Conservation (phyloP, 1,140 invertebrate species). For the Calephelis virginiensis region DNA sequence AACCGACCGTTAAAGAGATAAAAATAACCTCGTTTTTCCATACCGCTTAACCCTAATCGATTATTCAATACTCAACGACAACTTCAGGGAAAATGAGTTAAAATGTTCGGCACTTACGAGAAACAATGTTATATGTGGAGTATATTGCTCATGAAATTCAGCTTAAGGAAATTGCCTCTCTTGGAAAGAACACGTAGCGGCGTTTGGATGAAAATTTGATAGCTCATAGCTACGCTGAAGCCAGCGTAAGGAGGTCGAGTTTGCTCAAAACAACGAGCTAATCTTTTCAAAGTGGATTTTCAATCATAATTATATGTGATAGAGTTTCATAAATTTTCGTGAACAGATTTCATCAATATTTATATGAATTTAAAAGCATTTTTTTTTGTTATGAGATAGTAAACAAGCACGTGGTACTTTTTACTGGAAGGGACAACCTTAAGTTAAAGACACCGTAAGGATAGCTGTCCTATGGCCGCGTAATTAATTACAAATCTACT, state of each 20-base stretch:
- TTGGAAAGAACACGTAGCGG: conserved; percentile 50
- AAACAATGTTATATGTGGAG: conserved; percentile 62
- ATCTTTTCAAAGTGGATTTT: conserved; percentile 4
- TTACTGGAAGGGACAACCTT: no score
- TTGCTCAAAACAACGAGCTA: conserved; percentile 15
- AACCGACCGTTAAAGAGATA: conserved; percentile 24
- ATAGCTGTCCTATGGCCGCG: no score
- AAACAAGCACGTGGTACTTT: no score
- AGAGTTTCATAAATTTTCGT: background rate
- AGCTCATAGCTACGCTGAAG: conserved; percentile 53
- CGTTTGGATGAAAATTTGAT: conserved; percentile 66
- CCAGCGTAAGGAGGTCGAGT: conserved; percentile 9
- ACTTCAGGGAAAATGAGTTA: conserved; percentile 45
- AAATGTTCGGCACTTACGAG: conserved; percentile 47
- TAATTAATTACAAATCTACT: no score
- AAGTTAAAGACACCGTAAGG: no score
- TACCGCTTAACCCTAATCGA: conserved; percentile 38
- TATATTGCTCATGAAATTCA: conserved; percentile 71
- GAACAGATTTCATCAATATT: no score
- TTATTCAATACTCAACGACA: conserved; percentile 34
- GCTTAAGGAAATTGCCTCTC: conserved; percentile 69
- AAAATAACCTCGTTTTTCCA: conserved; percentile 39
- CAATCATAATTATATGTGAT: background rate
- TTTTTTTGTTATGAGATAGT: no score
- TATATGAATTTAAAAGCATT: no score